Evolutionary conservation across 64 coral and sea anemone species (phyloP).

Genomic region (Montipora capricornis): DNA sequence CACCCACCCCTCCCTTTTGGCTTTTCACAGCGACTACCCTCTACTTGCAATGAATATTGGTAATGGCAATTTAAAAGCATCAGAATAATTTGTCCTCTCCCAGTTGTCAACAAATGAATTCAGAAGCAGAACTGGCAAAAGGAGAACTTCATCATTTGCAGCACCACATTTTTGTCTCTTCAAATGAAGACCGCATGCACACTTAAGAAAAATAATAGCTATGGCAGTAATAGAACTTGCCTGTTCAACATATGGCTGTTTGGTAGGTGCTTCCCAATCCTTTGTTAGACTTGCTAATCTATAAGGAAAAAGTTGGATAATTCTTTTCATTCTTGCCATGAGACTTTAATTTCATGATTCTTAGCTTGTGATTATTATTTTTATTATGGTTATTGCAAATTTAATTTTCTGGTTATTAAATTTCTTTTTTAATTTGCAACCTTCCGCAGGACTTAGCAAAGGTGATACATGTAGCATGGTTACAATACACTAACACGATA

Average conservation of each 20-base stretch:
- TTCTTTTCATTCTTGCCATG: too few species aligned
- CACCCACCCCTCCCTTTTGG: too few species aligned
- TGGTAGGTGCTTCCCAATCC: slow-evolving; percentile 84
- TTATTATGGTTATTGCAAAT: too few species aligned
- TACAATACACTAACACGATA: too few species aligned
- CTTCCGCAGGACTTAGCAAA: too few species aligned
- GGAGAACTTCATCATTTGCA: slow-evolving; percentile 74
- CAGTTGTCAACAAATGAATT: slow-evolving; percentile 47
- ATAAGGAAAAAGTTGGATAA: not conserved
- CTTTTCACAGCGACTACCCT: too few species aligned
- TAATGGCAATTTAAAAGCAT: not conserved
- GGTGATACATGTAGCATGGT: too few species aligned
- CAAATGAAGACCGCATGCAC: not conserved
- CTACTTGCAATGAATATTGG: too few species aligned
- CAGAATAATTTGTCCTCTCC: slow-evolving; percentile 15
- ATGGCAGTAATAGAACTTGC: not conserved
- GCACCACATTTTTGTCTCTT: not conserved
- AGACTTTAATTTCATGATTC: too few species aligned
- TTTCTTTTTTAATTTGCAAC: too few species aligned
- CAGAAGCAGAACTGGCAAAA: slow-evolving; percentile 94
- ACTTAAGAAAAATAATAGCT: not conserved
- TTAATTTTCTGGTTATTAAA: too few species aligned
- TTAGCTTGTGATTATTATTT: too few species aligned
- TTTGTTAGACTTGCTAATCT: slow-evolving; percentile 80
- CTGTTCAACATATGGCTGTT: slow-evolving; percentile 85